Evolutionary conservation across 2,888 invertebrate species (phyloP).

Genomic region (Hipparchia semele): DNA sequence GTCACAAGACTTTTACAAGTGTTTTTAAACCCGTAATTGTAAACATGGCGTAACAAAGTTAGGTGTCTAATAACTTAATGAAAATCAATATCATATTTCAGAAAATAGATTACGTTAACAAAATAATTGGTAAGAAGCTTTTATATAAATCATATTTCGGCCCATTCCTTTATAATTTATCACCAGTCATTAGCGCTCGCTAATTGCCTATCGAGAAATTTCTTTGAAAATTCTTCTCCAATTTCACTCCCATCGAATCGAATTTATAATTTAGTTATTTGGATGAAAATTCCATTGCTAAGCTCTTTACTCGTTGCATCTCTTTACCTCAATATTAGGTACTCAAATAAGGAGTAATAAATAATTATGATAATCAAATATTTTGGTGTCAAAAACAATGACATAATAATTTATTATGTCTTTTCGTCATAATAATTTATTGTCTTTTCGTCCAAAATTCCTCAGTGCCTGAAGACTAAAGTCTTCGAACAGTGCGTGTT

Average conservation of each 20-base stretch:
- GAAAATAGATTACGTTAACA: slow-evolving; percentile 29
- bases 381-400: too few species aligned
- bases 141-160: slow-evolving; percentile 59
- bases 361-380: too few species aligned
- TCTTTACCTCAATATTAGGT: not conserved
- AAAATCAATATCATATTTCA: slow-evolving; percentile 26
- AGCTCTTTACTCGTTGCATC: not conserved
- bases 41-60: not conserved
- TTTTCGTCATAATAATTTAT: too few species aligned
- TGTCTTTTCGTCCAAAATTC: too few species aligned
- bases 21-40: not conserved
- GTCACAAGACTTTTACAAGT: too few species aligned
- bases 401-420: too few species aligned
- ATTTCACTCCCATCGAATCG: slow-evolving; percentile 21
- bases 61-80: not conserved
- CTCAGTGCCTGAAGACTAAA: too few species aligned
- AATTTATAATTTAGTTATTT: slow-evolving; percentile 29
- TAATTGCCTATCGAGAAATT: slow-evolving; percentile 64
- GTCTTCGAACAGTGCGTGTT: too few species aligned
- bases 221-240: slow-evolving; percentile 34
- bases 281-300: slow-evolving; percentile 2
- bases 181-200: slow-evolving; percentile 58
- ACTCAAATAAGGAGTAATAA: not conserved
- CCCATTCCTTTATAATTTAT: slow-evolving; percentile 55
- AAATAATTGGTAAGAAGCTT: slow-evolving; percentile 42